A percentile compares a stretch with the other conserved stretches of the same genome.
These are phyloP conservation scores for Agrenia bidenticulata DNA, from an alignment of 2,888 invertebrate species.

Conservation along the genomic window DNA sequence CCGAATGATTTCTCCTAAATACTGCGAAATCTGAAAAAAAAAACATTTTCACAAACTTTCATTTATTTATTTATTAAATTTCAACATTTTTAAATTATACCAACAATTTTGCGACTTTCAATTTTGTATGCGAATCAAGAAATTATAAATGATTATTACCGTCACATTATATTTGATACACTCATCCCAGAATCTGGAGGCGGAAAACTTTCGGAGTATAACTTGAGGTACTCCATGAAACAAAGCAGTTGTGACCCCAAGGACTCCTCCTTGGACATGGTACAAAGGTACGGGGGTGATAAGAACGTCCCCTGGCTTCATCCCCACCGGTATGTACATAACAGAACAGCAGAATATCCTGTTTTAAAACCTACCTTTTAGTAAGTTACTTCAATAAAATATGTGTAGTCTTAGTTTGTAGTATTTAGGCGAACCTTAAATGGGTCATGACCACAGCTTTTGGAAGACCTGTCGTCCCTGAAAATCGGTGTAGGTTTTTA, in stretches of 20 bases:
- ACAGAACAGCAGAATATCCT: too few relatives aligned
- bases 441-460: conserved; percentile 79
- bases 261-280: conserved; percentile 81
- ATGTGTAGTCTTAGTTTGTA: too few relatives aligned
- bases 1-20: conserved; percentile 83
- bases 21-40: conserved; percentile 62
- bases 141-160: too few relatives aligned
- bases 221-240: conserved; percentile 60
- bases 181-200: conserved; percentile 62
- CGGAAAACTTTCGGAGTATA: conserved; percentile 62
- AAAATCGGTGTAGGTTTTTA: too few relatives aligned
- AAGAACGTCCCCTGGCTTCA: conserved; percentile 66
- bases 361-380: too few relatives aligned
- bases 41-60: too few relatives aligned
- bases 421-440: too few relatives aligned
- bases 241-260: conserved; percentile 58
- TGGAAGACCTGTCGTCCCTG: conserved; percentile 75
- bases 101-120: too few relatives aligned
- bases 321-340: conserved; percentile 60
- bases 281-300: conserved; percentile 93
- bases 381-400: too few relatives aligned
- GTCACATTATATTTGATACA: conserved; percentile 62
- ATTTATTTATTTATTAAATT: too few relatives aligned
- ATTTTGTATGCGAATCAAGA: too few relatives aligned
- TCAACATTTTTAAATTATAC: too few relatives aligned